Percentiles rank a stretch among this genome's conserved stretches.
phyloP scores from a whole-genome alignment of 64 coral and sea anemone genomes.

The Cladopsammia gracilis region DNA sequence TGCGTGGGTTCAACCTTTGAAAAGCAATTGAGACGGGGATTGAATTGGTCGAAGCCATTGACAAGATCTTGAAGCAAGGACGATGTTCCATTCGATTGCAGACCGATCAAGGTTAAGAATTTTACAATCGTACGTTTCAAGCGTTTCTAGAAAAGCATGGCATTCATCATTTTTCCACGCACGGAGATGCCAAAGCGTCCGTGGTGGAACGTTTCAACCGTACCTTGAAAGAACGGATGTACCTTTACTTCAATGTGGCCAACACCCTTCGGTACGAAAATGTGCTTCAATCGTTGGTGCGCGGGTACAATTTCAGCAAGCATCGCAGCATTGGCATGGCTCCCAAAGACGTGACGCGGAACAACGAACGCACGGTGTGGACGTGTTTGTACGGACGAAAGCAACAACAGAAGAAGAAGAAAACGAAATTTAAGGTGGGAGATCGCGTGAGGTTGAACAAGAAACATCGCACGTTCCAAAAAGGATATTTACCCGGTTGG shows the following conservation, averaged over 20 bases:
- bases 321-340: slow-evolving; percentile 18
- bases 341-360: background rate
- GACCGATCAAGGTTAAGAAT: background rate
- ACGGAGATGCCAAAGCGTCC: background rate
- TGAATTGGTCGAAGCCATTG: background rate
- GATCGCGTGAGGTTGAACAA: slow-evolving; percentile 45
- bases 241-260: background rate
- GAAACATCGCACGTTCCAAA: slow-evolving; percentile 1
- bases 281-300: background rate
- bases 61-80: background rate
- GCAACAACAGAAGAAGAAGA: background rate
- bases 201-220: slow-evolving; percentile 49
- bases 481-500: slow-evolving; percentile 55
- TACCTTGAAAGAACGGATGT: slow-evolving; percentile 44
- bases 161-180: background rate
- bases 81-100: background rate
- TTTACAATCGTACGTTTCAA: background rate
- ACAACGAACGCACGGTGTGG: slow-evolving; percentile 30
- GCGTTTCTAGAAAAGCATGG: background rate
- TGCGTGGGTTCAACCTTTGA: background rate
- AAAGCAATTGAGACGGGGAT: background rate
- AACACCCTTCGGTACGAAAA: slow-evolving; percentile 16
- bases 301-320: background rate
- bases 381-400: slow-evolving; percentile 9
- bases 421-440: background rate